phyloP scores from a whole-genome alignment of 2,888 invertebrate species.

The Adela reaumurella region DNA sequence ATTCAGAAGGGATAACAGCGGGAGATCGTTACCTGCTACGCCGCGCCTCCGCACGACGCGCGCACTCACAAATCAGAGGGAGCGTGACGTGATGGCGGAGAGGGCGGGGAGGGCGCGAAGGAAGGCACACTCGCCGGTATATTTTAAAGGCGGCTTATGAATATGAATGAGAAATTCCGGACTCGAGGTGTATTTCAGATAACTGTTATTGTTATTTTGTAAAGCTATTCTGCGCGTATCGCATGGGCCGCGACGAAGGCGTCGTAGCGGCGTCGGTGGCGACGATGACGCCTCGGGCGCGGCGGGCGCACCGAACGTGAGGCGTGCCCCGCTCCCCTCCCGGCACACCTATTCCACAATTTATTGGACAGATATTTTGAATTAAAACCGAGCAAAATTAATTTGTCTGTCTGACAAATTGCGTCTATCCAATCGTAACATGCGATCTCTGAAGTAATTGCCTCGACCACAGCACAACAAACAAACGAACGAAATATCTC shows the following conservation, averaged over 20 bases:
- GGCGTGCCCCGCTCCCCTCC: no score
- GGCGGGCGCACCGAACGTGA: no score
- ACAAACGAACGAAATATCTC: no score
- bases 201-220: conserved; percentile 35
- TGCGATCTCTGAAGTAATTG: not conserved
- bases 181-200: conserved; percentile 22
- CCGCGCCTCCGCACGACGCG: not conserved
- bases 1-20: not conserved
- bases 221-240: conserved; percentile 9
- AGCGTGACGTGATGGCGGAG: not conserved
- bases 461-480: no score
- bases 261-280: no score
- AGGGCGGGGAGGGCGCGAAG: not conserved
- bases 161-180: conserved; percentile 37
- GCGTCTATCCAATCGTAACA: not conserved
- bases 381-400: not conserved
- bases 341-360: not conserved
- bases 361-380: not conserved
- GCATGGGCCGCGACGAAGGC: no score
- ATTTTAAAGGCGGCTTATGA: conserved; percentile 21
- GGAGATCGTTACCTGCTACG: not conserved
- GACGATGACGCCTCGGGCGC: no score
- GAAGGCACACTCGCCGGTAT: not conserved
- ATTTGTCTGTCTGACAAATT: not conserved
- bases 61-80: not conserved